Base-by-base conservation (phyloP, 2,888 invertebrate genomes). In the Diabrotica balteata region DNA sequence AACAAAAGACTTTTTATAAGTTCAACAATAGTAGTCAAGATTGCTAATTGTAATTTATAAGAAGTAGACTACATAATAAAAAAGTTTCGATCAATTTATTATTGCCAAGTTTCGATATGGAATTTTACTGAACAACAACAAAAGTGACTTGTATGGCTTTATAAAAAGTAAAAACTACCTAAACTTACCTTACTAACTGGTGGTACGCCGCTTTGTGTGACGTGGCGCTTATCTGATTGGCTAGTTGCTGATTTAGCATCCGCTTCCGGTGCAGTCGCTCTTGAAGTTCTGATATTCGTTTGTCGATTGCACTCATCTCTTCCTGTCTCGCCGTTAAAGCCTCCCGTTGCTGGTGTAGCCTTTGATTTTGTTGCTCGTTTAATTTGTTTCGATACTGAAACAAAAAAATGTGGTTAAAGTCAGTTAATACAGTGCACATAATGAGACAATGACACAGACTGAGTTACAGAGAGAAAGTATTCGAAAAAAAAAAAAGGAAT, bases 311-410 rank as follows among this genome's bases (percentile, higher is more conserved):
- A 66, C 93, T 89, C 88, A 97, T 91, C 85, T 98, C 97, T 75
- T 95, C 95, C 81, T 96, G 95, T 59, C 95, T 87, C 77, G 94
- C 93, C 64, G 93, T 92, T 77, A 97, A 86, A 53, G 95, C 93
- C 78, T 96, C 94, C 71, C 95, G 88, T 84, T 97, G 97, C 77
- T 94, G 92, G 73, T 93, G 92, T 76, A 98, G 88, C 78, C 96
- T 90, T 75, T 92, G 93, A 86, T 93, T 96, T 86, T 96, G 97
- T 84, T 97, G 95, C 84, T 97, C 93, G 85, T 96, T 96, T 85
- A 97, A 87, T 85, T 97, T 97, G 87, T 97, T 97, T 71, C 97
- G 95, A 83, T 96, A 96, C 97, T 97, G 87, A 10, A 88, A 74
- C 7, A 57, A 57, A 57, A 45, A 42, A 42, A 43, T 47, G 10